Base-by-base conservation (phyloP, 2,113 vertebrate genomes). In the Mungos mungo region DNA sequence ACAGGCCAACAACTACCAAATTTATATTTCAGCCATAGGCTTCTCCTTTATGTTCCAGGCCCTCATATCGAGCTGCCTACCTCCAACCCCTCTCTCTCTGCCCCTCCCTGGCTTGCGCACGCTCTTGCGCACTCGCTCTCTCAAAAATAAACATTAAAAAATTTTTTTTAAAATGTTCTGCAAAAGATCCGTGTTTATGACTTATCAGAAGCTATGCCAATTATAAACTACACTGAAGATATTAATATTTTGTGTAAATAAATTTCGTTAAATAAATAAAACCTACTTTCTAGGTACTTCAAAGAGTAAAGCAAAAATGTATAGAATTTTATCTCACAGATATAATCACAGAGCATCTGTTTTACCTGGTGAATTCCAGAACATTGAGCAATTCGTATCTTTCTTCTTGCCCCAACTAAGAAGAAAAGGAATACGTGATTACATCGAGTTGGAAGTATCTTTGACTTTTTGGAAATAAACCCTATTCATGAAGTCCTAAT, bases 341-440 rank as follows among this genome's bases (percentile, higher is more conserved):
- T 18, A 80, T 10, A 83, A 92, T 74, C 19, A 80, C 21, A 95
- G 41, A 92, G 68, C 25, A 81, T n/a, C 35, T 83, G 31, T 87
- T 68, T 98, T 99, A 99, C 99, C 99, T 99, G 96, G 99, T 99
- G 94, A 99, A 99, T 98, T 99, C 99, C 97, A 99, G 98, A 54
- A 99, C 99, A 5, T 99, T 99, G 69, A 99, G 99, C 60, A 99
- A 98, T 97, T 99, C 99, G 2, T 99, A 99, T 98, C 98, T 98
- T 98, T 99, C 99, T 97, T 99, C 99, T 35, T 98, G 98, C 77
- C 99, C 99, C 38, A 99, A 94, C 99, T 99, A 95, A 45, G 96
- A 77, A 97, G 41, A 76, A 81, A 94, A 96, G 86, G 10, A 87
- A 74, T 19, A 35, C 7, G 41, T 35, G 29, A 80, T 95, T 88